A percentile compares a stretch with the other conserved stretches of the same genome.
Conservation (phyloP, 2,888 invertebrate genomes). For the Gastracanthus pulcherrimus region DNA sequence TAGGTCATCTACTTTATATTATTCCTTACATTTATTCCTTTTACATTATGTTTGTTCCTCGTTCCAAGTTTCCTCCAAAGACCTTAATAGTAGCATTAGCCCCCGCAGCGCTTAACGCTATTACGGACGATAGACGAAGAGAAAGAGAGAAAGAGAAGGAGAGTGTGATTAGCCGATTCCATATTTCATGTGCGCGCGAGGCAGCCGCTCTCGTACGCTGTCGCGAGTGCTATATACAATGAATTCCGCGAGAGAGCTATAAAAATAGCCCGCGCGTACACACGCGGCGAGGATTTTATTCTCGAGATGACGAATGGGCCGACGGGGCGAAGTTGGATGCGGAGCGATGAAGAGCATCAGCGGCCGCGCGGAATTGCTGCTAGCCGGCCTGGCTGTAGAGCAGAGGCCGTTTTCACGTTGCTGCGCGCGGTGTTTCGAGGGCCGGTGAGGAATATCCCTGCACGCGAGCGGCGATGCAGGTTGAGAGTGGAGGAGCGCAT, state of each 20-base stretch:
- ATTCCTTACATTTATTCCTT: no score
- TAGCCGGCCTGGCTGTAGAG: no score
- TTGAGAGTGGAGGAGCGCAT: no score
- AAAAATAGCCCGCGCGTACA: neutral
- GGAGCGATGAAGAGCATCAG: neutral
- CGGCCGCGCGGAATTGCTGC: neutral
- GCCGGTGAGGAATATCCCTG: no score
- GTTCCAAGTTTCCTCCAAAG: no score
- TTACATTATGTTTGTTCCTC: no score
- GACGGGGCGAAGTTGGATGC: neutral
- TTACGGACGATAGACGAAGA: neutral
- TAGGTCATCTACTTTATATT: no score
- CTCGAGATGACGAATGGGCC: neutral
- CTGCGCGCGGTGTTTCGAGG: no score
- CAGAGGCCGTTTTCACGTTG: no score
- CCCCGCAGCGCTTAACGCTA: neutral
- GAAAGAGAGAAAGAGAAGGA: neutral
- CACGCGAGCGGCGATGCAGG: no score
- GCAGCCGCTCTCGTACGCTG: no score
- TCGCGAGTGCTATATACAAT: neutral
- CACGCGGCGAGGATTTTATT: neutral
- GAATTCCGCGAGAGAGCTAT: neutral
- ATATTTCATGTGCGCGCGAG: neutral
- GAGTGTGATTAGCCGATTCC: neutral
- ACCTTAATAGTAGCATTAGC: no score